These are phyloP conservation scores for Nebria salina DNA, from an alignment of 2,888 invertebrate species.

Conservation along the genomic window DNA sequence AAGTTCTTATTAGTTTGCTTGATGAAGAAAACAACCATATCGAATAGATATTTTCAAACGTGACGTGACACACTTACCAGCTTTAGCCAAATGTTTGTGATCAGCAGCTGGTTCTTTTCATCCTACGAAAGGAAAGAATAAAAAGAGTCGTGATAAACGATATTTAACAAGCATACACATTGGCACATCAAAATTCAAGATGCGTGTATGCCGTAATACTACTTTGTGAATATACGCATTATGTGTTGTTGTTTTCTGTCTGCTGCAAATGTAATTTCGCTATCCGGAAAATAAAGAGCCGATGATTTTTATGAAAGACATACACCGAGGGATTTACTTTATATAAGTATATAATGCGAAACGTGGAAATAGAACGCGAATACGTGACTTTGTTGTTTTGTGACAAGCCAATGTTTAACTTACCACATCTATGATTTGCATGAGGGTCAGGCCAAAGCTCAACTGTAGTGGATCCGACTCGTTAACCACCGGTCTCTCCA, in stretches of 20 bases:
- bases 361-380: not conserved
- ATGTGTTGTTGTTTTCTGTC: not conserved
- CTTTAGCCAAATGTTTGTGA: constrained; percentile 97
- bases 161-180: constrained; percentile 1
- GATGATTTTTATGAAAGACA: not conserved
- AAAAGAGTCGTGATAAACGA: not conserved
- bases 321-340: constrained; percentile 1
- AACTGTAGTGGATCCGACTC: constrained; percentile 95
- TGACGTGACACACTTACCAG: constrained; percentile 75
- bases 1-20: constrained; percentile 43
- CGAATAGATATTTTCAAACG: constrained; percentile 36
- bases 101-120: constrained; percentile 96
- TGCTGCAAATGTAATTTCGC: not conserved
- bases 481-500: constrained; percentile 94
- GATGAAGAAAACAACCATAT: constrained; percentile 42
- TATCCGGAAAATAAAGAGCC: not conserved
- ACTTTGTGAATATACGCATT: constrained; percentile 1
- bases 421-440: constrained; percentile 98
- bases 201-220: not conserved
- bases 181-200: not conserved
- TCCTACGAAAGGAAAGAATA: constrained; percentile 69
- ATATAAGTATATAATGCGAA: not conserved
- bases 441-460: constrained; percentile 95
- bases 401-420: constrained; percentile 60
- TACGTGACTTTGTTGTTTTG: not conserved